These are phyloP conservation scores for Syngnathus scovelli DNA, from an alignment of 2,113 vertebrate species.

Conservation along the genomic window DNA sequence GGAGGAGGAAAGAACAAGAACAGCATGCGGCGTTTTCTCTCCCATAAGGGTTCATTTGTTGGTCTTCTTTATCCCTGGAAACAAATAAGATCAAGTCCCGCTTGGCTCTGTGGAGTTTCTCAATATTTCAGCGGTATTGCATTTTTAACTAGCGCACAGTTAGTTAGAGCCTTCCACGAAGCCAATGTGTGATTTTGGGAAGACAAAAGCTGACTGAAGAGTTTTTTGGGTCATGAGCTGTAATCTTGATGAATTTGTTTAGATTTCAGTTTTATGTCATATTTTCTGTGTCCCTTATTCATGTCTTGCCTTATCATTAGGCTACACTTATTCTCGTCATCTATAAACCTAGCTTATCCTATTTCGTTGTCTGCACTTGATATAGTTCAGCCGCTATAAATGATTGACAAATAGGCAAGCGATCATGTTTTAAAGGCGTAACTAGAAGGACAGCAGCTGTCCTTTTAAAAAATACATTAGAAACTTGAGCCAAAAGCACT, in stretches of 20 bases:
- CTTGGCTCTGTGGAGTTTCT: slow-evolving; percentile 42
- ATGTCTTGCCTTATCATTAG: too few relatives aligned
- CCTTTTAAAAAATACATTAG: slow-evolving; percentile 46
- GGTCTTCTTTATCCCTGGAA: slow-evolving; percentile 64
- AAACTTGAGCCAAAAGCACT: slow-evolving; percentile 24
- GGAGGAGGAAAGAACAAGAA: slow-evolving; percentile 31
- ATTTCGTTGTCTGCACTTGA: slow-evolving; percentile 38
- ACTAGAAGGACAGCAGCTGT: slow-evolving; percentile 36
- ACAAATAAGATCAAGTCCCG: slow-evolving; percentile 66
- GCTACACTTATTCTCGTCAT: too few relatives aligned
- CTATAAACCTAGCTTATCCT: slow-evolving; percentile 24
- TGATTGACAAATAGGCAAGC: slow-evolving; percentile 39
- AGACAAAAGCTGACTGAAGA: slow-evolving; percentile 32
- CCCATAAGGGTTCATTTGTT: slow-evolving; percentile 61
- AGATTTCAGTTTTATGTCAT: background rate
- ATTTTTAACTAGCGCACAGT: slow-evolving; percentile 32
- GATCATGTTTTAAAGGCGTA: slow-evolving; percentile 36
- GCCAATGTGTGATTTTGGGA: slow-evolving; percentile 18
- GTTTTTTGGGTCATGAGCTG: slow-evolving; percentile 18
- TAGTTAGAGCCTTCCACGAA: slow-evolving; percentile 16
- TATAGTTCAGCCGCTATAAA: slow-evolving; percentile 33
- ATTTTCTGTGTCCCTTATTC: too few relatives aligned
- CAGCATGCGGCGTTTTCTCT: slow-evolving; percentile 35
- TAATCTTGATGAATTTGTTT: slow-evolving; percentile 9
- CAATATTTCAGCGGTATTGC: slow-evolving; percentile 20